Percentiles rank a stretch among this genome's conserved stretches.
Conservation (phyloP, 2,113 vertebrate species). For the Chamaetylas fuelleborni region DNA sequence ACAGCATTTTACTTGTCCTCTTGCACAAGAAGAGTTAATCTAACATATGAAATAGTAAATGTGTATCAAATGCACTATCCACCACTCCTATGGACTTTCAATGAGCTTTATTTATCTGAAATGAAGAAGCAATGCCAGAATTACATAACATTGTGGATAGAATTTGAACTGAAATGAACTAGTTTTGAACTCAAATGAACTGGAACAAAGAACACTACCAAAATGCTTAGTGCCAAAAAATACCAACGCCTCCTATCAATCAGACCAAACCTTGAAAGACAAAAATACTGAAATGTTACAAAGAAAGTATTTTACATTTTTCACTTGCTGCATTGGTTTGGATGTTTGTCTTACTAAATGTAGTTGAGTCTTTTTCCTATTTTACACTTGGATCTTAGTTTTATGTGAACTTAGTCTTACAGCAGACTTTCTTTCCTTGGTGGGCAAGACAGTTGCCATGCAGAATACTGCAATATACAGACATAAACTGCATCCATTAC, state of each 20-base stretch:
- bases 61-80: neutral
- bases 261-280: neutral
- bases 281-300: neutral
- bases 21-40: neutral
- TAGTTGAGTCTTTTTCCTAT: neutral
- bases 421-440: neutral
- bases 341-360: neutral
- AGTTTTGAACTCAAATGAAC: neutral
- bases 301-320: neutral
- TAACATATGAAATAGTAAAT: neutral
- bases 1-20: neutral
- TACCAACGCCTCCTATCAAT: neutral
- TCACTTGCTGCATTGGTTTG: neutral
- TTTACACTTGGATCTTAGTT: neutral
- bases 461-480: neutral
- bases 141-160: neutral
- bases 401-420: neutral
- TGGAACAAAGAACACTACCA: neutral
- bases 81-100: neutral
- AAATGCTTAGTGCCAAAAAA: neutral
- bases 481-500: neutral
- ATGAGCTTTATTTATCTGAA: slow-evolving; percentile 15
- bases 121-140: neutral
- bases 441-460: neutral
- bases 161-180: neutral